Evolutionary conservation across 1,140 invertebrate species (phyloP), one percentile per base, ranked within the genome.

Genomic region (Zaprionus ornatus): DNA sequence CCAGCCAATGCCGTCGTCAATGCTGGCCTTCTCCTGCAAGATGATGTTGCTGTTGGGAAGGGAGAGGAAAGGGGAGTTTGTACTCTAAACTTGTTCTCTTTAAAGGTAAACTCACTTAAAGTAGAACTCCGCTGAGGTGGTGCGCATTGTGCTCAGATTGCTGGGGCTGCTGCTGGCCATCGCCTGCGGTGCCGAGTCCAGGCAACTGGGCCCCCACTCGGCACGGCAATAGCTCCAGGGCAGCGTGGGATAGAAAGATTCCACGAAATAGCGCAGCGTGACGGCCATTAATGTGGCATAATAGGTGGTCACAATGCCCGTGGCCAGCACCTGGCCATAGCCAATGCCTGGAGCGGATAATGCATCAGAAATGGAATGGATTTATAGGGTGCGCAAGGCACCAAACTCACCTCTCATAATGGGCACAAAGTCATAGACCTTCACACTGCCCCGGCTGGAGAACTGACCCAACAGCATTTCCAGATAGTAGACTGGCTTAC

Each of bases 401-500:
- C 19, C 15, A 4, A 3, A 63, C 74, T 65, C 78, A 96, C 95
- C 95, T 94, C 95, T 95, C 93, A 96, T 94, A 4, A 94, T 94
- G 12, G 95, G 95, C 15, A 94, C 79, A 60, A 94, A 87, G 29
- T 93, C 92, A 92, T 94, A 95, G 37, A 95, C 93, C 74, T 94
- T 95, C 15, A 97, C 95, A 52, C 95, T 95, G 45, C 96, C 96
- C 27, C 94, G 94, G 55, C 95, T 95, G 5, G 96, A 95, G 82
- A 97, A 97, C 84, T 97, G 97, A 17, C 96, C 97, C 1, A 97
- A 84, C 5, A 95, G 93, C 92, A 97, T 96, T 91, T 99, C 98
- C 94, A 98, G 94, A 80, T 98, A 98, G 91, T 98, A 99, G 73
- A 98, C 94, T 0, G 98, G 98, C 79, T 98, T 95, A 1, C 98